Conservation (phyloP, 30 jellyfish, hydroid and myxozoan genomes). For the Aurelia aurita region DNA sequence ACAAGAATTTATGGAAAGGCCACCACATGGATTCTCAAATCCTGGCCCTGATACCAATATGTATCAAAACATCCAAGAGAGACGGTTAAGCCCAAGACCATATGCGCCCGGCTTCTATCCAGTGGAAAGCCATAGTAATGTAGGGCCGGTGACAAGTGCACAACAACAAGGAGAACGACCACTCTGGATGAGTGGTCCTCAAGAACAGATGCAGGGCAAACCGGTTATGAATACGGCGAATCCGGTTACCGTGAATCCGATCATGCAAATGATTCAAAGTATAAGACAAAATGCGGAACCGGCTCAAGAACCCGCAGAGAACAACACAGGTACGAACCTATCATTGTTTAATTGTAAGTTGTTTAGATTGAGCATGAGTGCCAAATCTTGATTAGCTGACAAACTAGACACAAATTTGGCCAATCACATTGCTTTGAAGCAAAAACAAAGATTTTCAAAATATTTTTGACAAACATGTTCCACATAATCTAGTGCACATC, state of each 20-base stretch:
- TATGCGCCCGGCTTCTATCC: neutral
- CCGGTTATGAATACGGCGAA: neutral
- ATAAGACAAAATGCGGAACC: constrained; percentile 20
- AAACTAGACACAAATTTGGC: too few relatives aligned
- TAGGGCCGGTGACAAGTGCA: too few relatives aligned
- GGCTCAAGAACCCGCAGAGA: neutral
- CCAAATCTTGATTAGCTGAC: too few relatives aligned
- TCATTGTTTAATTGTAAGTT: too few relatives aligned
- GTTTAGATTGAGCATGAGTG: too few relatives aligned
- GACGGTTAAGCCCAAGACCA: neutral
- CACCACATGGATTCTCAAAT: too few relatives aligned
- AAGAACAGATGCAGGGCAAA: neutral
- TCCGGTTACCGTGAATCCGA: constrained; percentile 1
- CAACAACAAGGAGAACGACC: neutral
- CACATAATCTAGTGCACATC: too few relatives aligned
- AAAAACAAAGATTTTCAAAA: too few relatives aligned
- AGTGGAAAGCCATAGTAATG: neutral
- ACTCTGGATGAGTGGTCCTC: neutral
- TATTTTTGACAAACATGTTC: too few relatives aligned
- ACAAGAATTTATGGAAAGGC: too few relatives aligned
- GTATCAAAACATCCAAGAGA: neutral
- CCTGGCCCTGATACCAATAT: too few relatives aligned
- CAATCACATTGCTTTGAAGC: too few relatives aligned
- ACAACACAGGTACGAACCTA: neutral
- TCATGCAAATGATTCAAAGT: constrained; percentile 32